Percentiles rank a stretch among this genome's conserved stretches.
Conservation (phyloP, 2,888 invertebrate genomes). For the Parnassius orleans region DNA sequence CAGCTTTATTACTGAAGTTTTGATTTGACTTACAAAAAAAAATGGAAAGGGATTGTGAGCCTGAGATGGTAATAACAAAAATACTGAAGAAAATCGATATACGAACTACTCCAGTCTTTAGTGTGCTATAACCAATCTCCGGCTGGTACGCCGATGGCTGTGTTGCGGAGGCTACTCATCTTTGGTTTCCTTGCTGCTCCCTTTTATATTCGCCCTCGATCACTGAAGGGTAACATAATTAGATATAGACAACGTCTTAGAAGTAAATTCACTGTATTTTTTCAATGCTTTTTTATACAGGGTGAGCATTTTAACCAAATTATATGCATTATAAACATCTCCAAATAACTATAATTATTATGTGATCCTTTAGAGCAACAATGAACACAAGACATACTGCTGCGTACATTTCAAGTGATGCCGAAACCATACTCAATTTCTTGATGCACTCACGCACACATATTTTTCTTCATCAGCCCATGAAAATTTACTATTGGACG, state of each 20-base stretch:
- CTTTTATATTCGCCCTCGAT: conserved; percentile 65
- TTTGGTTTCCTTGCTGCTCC: conserved; percentile 35
- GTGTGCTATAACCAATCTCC: conserved; percentile 68
- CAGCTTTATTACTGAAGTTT: conserved; percentile 2
- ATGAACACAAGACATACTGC: too few species aligned
- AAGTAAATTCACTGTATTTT: conserved; percentile 35
- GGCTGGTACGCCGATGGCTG: conserved; percentile 60
- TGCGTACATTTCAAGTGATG: too few species aligned
- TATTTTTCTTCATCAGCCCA: too few species aligned
- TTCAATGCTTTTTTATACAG: conserved; percentile 37
- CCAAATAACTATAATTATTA: too few species aligned
- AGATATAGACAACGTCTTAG: conserved; percentile 65
- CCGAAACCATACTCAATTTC: too few species aligned
- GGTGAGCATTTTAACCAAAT: conserved; percentile 31
- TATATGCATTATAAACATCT: too few species aligned
- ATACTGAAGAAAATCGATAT: conserved; percentile 80
- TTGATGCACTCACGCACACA: too few species aligned
- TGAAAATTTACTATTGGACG: too few species aligned
- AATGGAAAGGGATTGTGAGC: conserved; percentile 48
- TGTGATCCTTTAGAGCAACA: too few species aligned
- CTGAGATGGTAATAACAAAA: conserved; percentile 72
- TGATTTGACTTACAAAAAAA: conserved; percentile 47
- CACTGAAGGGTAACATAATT: conserved; percentile 67
- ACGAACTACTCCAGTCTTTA: conserved; percentile 81
- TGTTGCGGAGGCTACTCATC: conserved; percentile 73